Base-by-base conservation (phyloP, 2,113 vertebrate species). In the Sceloporus undulatus region DNA sequence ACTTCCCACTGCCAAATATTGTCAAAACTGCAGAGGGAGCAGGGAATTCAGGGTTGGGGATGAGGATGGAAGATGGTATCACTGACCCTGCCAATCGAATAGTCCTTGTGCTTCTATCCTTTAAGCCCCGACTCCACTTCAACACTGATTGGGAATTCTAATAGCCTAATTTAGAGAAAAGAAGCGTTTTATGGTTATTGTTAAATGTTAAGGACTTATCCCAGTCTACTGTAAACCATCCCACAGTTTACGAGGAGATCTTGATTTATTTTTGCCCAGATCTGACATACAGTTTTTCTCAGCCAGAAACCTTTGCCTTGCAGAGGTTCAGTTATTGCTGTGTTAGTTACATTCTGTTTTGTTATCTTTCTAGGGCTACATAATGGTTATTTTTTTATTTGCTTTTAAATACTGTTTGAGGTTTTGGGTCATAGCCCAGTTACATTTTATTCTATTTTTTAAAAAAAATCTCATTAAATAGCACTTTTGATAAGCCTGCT, bases 351-450 rank as follows among this genome's bases (percentile, higher is more conserved):
- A 21, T 85, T 91, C 82, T 74, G 66, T 83, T 85, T 59, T 73
- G 71, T 76, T 66, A 65, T 48, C 92, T 29, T 90, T 87, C 78
- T 27, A 88, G 83, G 54, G 68, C 77, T 90, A 89, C 79, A 82
- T 76, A 25, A 38, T 29, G 25, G 38, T 79, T 86, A 25, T 18
- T 9, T 0, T 89, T 86, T 91, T 92, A 88, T 90, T 94, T 91
- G 87, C 73, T 92, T 84, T 42, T 89, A 92, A 94, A 91, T 94
- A 62, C 0, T 34, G 91, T 71, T 52, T 87, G 86, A 80, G 84
- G 87, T 86, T 91, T 92, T 92, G 93, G 83, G 89, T 90, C 42
- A 9, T 29, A 90, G 93, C 88, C 88, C 91, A 77, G 92, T 83
- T 90, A 77, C 27, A 1, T 86, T 94, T 93, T 92, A 85, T 91